phyloP scores from a whole-genome alignment of 2,113 vertebrate genomes.

The Ramphastos sulfuratus region DNA sequence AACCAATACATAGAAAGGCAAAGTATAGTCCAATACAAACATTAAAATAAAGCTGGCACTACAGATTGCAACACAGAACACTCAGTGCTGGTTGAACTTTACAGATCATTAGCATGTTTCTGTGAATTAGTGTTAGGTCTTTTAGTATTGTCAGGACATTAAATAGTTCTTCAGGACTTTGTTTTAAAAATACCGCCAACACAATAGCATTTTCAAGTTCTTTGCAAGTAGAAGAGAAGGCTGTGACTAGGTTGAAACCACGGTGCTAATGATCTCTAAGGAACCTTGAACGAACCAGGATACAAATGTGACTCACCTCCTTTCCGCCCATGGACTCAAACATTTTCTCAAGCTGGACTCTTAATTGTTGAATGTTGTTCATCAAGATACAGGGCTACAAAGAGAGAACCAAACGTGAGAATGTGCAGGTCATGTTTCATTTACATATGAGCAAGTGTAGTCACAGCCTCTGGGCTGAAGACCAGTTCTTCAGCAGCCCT shows the following conservation, averaged over 20 bases:
- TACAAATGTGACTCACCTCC: constrained; percentile 81
- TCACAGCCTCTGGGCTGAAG: not conserved
- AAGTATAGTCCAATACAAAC: constrained; percentile 35
- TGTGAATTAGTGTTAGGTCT: not conserved
- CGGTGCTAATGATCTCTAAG: constrained; percentile 69
- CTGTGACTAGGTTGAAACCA: not conserved
- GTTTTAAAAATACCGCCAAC: not conserved
- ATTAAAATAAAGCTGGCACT: constrained; percentile 37
- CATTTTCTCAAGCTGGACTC: constrained; percentile 98
- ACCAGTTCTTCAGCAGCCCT: not conserved
- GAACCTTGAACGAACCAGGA: not conserved
- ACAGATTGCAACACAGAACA: constrained; percentile 35
- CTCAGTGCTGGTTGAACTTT: not conserved
- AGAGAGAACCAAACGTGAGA: not conserved
- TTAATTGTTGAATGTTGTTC: constrained; percentile 96
- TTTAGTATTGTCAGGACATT: not conserved
- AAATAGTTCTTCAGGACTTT: not conserved
- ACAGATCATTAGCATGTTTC: constrained; percentile 67
- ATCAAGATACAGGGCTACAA: constrained; percentile 93
- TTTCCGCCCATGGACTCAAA: constrained; percentile 99
- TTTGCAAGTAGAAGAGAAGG: not conserved
- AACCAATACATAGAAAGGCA: constrained; percentile 14
- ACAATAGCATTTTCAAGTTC: not conserved
- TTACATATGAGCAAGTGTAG: not conserved
- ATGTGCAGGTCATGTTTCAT: not conserved